Conservation (phyloP, 1,140 invertebrate genomes). For the Aradophagus sp. region DNA sequence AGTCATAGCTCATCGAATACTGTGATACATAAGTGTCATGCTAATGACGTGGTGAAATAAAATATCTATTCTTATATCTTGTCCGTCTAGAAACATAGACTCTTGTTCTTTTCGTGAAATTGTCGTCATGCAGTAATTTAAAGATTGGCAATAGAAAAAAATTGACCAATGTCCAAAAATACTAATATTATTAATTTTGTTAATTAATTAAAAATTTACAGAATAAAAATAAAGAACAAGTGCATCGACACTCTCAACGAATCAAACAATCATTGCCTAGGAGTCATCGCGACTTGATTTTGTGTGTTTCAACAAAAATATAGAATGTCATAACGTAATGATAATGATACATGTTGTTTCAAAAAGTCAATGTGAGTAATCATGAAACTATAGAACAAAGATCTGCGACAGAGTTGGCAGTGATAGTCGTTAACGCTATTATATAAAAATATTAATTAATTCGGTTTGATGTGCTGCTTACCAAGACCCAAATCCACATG, state of each 20-base stretch:
- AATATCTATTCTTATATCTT: constrained; percentile 56
- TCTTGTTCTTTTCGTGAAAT: background rate
- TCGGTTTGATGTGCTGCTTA: constrained; percentile 73
- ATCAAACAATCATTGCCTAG: too few relatives aligned
- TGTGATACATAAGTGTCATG: constrained; percentile 66
- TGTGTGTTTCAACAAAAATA: constrained; percentile 8
- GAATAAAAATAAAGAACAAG: too few relatives aligned
- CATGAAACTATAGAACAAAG: constrained; percentile 40
- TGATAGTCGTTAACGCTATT: constrained; percentile 34
- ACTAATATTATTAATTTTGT: too few relatives aligned
- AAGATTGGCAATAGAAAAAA: too few relatives aligned
- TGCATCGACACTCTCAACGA: too few relatives aligned
- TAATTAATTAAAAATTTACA: too few relatives aligned
- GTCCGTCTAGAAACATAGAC: constrained; percentile 7
- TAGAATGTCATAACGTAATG: background rate
- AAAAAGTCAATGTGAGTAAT: constrained; percentile 14
- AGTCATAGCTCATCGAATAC: constrained; percentile 62
- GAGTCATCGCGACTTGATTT: too few relatives aligned
- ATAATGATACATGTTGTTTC: constrained; percentile 4
- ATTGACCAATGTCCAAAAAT: too few relatives aligned
- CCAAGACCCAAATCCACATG: constrained; percentile 76
- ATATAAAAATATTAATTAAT: constrained; percentile 65
- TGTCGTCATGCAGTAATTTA: too few relatives aligned
- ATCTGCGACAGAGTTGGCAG: constrained; percentile 25
- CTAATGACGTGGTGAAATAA: constrained; percentile 61